Evolutionary conservation across 2,113 vertebrate genomes (phyloP).

Genomic region (Phasianus colchicus): DNA sequence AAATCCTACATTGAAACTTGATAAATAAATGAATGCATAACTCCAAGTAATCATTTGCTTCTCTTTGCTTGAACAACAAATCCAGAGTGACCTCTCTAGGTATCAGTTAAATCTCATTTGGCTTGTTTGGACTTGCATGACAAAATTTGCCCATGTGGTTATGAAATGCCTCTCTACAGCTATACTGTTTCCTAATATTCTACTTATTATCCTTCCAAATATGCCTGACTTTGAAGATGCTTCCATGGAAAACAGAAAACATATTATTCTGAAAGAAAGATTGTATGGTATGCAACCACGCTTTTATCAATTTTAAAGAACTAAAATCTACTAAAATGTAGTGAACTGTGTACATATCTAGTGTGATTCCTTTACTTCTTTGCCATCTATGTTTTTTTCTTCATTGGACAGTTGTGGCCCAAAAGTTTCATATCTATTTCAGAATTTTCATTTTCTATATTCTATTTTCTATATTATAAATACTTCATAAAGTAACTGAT

Average conservation of each 20-base stretch:
- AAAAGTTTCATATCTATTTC: background rate
- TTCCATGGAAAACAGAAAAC: background rate
- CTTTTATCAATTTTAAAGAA: background rate
- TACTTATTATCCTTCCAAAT: background rate
- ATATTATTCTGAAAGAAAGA: constrained; percentile 3
- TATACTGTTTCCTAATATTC: background rate
- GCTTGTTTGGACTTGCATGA: constrained; percentile 2
- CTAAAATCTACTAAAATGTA: background rate
- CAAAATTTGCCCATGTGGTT: background rate
- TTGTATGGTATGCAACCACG: background rate
- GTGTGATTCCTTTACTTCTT: background rate
- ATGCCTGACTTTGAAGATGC: constrained; percentile 24
- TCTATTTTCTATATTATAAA: background rate
- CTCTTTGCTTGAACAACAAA: background rate
- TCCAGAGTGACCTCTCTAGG: background rate
- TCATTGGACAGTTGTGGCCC: background rate
- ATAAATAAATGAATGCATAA: background rate
- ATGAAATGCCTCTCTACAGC: background rate
- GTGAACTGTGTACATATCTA: background rate
- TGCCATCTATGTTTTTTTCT: background rate
- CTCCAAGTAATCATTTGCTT: background rate
- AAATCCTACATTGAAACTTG: background rate
- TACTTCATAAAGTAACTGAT: background rate
- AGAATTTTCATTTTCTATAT: background rate
- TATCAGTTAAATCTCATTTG: background rate